phyloP scores from a whole-genome alignment of 1,140 invertebrate genomes.

The Orchesella cincta region DNA sequence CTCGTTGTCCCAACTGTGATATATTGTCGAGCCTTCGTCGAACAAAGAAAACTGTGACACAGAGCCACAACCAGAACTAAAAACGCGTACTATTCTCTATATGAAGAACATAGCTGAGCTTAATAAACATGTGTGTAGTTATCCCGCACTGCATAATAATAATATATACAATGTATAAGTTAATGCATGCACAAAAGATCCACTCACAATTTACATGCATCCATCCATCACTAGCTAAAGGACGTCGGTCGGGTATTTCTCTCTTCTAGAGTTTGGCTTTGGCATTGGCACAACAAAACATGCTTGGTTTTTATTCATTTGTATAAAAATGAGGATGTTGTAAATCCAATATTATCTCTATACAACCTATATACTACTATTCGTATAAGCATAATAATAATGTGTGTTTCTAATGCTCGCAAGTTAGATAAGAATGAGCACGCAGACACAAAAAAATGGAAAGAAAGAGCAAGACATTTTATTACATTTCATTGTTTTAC shows the following conservation, averaged over 20 bases:
- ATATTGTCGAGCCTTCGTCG: no score
- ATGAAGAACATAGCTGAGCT: no score
- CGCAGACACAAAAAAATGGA: neutral
- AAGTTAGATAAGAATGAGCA: constrained; percentile 15
- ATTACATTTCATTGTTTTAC: neutral
- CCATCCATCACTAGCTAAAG: constrained; percentile 16
- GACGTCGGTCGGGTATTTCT: neutral
- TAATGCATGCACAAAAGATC: no score
- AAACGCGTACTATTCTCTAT: no score
- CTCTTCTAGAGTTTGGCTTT: neutral
- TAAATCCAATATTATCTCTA: neutral
- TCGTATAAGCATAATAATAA: no score
- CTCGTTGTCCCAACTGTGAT: no score
- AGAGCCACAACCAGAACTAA: no score
- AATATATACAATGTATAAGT: no score
- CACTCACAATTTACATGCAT: constrained; percentile 19
- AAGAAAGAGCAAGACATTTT: neutral
- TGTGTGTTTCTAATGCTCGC: neutral
- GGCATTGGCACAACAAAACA: neutral
- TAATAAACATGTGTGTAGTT: no score
- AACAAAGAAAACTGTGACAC: no score
- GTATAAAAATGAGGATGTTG: neutral
- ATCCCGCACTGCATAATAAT: no score
- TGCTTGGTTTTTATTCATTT: no score
- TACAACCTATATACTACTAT: neutral